Evolutionary conservation across 2,113 vertebrate genomes (phyloP).

Genomic region (Mohoua ochrocephala): DNA sequence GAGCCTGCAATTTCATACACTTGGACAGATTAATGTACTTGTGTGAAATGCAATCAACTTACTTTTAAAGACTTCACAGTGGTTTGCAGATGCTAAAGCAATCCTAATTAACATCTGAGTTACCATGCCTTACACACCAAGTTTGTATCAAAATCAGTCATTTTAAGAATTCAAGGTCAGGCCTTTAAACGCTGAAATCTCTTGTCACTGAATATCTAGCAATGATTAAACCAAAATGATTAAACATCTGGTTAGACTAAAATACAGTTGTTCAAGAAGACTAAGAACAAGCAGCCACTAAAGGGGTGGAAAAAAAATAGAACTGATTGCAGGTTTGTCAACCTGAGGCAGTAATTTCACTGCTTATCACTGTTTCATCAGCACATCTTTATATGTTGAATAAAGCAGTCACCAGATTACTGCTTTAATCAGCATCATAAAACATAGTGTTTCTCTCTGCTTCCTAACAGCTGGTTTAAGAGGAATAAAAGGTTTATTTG

Average conservation of each 20-base stretch:
- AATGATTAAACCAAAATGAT: background rate
- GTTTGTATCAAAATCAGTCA: background rate
- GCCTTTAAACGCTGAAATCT: background rate
- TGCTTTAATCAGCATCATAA: constrained; percentile 39
- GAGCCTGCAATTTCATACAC: background rate
- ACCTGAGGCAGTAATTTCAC: constrained; percentile 34
- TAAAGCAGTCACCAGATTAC: constrained; percentile 27
- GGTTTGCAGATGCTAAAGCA: background rate
- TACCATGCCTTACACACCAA: background rate
- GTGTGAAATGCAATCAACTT: background rate
- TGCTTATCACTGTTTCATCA: constrained; percentile 33
- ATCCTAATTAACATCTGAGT: background rate
- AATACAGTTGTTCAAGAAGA: background rate
- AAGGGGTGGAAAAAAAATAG: background rate
- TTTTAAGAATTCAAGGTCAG: constrained; percentile 2
- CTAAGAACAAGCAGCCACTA: background rate
- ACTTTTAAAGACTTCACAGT: background rate
- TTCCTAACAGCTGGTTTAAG: constrained; percentile 49
- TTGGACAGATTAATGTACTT: background rate
- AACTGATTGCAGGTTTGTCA: constrained; percentile 53
- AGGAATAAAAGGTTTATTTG: constrained; percentile 33
- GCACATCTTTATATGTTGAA: background rate
- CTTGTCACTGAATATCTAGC: background rate
- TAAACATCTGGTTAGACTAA: constrained; percentile 22
- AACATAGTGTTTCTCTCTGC: background rate